Evolutionary conservation across 2,113 vertebrate genomes (phyloP).

Genomic region (Progne subis): DNA sequence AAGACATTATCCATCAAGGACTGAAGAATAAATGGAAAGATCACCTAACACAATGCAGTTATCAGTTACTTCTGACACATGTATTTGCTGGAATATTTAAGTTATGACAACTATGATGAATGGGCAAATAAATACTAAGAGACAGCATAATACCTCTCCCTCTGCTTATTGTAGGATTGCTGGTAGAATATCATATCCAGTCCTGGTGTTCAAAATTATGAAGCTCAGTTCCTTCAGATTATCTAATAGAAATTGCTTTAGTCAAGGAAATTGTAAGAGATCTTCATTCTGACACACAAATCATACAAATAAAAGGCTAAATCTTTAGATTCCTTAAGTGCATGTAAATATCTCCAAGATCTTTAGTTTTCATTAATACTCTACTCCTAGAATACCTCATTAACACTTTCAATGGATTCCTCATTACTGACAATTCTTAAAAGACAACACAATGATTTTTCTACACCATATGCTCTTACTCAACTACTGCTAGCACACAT

Average conservation of each 20-base stretch:
- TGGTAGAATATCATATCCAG: neutral
- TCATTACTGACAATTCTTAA: neutral
- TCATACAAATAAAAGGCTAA: neutral
- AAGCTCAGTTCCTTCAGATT: neutral
- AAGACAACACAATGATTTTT: neutral
- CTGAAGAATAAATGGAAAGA: neutral
- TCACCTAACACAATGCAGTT: neutral
- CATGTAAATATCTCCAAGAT: neutral
- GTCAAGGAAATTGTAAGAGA: neutral
- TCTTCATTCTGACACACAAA: neutral
- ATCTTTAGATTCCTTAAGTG: neutral
- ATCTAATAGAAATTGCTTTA: neutral
- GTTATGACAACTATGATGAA: neutral
- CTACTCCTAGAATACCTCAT: neutral
- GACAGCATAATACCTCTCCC: neutral
- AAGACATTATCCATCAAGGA: neutral
- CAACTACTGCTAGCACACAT: neutral
- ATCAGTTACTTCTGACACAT: neutral
- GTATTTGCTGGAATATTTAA: neutral
- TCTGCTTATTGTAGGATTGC: neutral
- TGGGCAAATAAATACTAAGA: neutral
- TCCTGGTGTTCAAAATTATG: neutral
- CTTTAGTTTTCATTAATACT: neutral
- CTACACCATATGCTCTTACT: neutral
- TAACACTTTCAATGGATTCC: neutral